phyloP scores from a whole-genome alignment of 2,888 invertebrate species.

The Cancer borealis region DNA sequence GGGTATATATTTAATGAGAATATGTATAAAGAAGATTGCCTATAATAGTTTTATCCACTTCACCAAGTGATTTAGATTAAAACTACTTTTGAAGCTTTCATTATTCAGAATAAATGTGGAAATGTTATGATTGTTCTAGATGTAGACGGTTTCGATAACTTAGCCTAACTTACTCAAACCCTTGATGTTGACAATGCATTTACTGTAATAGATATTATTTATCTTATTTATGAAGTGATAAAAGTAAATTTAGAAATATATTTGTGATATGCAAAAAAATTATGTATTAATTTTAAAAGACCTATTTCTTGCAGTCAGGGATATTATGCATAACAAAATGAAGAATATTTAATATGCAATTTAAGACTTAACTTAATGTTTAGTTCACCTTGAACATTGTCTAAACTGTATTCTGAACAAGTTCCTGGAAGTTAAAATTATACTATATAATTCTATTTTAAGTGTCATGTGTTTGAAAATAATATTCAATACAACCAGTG shows the following conservation, averaged over 20 bases:
- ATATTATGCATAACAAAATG: too few relatives aligned
- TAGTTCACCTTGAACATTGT: neutral
- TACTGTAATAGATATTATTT: neutral
- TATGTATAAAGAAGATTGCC: neutral
- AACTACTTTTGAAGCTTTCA: neutral
- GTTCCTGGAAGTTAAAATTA: neutral
- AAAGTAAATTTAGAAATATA: neutral
- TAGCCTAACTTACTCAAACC: neutral
- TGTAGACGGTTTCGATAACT: neutral
- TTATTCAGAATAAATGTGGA: neutral
- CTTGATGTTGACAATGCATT: neutral
- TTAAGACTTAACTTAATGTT: neutral
- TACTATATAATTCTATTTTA: neutral
- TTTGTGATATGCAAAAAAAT: neutral
- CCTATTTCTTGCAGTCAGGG: too few relatives aligned
- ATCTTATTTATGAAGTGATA: neutral
- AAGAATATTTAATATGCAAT: neutral
- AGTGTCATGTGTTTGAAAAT: neutral
- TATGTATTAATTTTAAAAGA: too few relatives aligned
- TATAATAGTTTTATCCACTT: neutral
- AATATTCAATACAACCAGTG: neutral
- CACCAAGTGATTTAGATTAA: neutral
- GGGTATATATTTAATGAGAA: neutral
- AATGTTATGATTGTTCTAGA: neutral
- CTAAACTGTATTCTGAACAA: neutral